Percentiles rank a stretch among this genome's conserved stretches.
These are phyloP conservation scores for Papilio polyxenes DNA, from an alignment of 1,140 invertebrate species.

Conservation along the genomic window DNA sequence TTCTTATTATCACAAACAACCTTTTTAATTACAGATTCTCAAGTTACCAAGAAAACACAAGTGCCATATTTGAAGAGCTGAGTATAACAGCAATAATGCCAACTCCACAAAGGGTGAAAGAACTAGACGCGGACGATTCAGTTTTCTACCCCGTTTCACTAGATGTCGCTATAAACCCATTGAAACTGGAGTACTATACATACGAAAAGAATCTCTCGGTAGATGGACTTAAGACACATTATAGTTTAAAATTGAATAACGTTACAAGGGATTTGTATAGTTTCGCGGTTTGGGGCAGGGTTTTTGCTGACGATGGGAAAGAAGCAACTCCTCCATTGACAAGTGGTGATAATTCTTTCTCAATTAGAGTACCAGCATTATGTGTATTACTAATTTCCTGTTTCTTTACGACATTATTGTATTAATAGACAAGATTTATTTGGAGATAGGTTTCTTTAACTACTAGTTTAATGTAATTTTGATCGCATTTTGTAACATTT, in stretches of 20 bases:
- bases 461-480: no score
- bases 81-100: constrained; percentile 58
- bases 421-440: background rate
- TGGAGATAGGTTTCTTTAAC: no score
- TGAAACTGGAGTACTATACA: constrained; percentile 54
- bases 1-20: no score
- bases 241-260: constrained; percentile 49
- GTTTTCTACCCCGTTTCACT: constrained; percentile 65
- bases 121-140: constrained; percentile 53
- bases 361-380: background rate
- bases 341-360: background rate
- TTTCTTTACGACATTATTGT: background rate
- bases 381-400: background rate
- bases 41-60: constrained; percentile 53
- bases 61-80: constrained; percentile 62
- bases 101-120: constrained; percentile 47
- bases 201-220: constrained; percentile 44
- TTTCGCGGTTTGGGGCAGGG: constrained; percentile 69
- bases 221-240: constrained; percentile 39
- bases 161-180: constrained; percentile 64
- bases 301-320: constrained; percentile 59
- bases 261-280: constrained; percentile 54
- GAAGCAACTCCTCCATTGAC: constrained; percentile 46
- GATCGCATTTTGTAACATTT: no score
- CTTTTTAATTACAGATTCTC: constrained; percentile 61